phyloP scores from a whole-genome alignment of 1,140 invertebrate genomes.

The Euura saliciscinereae region DNA sequence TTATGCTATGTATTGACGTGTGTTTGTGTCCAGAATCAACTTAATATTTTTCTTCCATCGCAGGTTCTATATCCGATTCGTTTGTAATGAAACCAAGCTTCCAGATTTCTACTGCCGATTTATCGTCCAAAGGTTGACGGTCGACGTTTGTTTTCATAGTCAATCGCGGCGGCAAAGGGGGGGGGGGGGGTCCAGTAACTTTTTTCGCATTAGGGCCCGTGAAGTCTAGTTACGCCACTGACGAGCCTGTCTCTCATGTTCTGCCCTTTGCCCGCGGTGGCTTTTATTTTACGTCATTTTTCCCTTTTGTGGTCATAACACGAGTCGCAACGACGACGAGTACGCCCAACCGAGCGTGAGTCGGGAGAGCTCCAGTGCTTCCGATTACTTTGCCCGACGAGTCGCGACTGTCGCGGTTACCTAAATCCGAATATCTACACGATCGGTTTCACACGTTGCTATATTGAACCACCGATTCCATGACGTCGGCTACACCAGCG shows the following conservation, averaged over 20 bases:
- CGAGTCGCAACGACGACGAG: background rate
- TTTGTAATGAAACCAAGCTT: too few species aligned
- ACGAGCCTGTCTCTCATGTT: background rate
- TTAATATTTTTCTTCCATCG: too few species aligned
- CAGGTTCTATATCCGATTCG: too few species aligned
- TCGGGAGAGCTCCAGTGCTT: conserved; percentile 33
- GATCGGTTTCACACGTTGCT: background rate
- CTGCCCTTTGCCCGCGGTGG: background rate
- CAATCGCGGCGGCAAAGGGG: too few species aligned
- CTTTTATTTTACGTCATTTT: conserved; percentile 1
- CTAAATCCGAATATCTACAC: conserved; percentile 4
- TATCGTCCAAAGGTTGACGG: too few species aligned
- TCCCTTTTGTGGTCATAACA: background rate
- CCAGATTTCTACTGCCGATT: too few species aligned
- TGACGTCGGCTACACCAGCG: background rate
- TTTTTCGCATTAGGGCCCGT: too few species aligned
- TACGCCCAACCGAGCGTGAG: conserved; percentile 47
- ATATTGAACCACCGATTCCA: background rate
- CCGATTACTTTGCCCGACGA: conserved; percentile 30
- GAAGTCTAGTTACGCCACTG: too few species aligned
- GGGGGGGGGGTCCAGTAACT: too few species aligned
- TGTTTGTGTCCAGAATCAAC: too few species aligned
- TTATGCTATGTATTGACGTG: too few species aligned
- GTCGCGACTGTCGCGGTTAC: background rate
- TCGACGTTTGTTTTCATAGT: too few species aligned